These are phyloP conservation scores for Leptocoma aspasia DNA, from an alignment of 2,113 vertebrate genomes.

Conservation along the genomic window DNA sequence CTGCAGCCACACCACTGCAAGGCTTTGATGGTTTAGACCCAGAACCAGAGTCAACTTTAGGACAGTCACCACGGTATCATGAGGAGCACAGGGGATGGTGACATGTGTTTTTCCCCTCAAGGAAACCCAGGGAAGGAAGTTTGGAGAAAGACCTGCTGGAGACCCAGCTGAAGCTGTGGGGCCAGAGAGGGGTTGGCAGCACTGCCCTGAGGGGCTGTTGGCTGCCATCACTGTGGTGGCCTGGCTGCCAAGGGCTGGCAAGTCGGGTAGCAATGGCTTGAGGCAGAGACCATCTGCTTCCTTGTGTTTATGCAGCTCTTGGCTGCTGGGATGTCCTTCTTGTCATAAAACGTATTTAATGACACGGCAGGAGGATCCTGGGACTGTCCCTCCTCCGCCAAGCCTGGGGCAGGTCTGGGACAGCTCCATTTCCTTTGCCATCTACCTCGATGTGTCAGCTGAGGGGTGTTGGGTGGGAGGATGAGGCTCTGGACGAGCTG, in stretches of 20 bases:
- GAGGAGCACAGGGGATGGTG: not conserved
- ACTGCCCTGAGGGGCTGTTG: not conserved
- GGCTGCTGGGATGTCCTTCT: not conserved
- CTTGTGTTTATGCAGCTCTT: not conserved
- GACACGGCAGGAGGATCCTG: not conserved
- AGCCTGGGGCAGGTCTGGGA: not conserved
- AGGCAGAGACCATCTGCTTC: slow-evolving; percentile 16
- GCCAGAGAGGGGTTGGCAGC: not conserved
- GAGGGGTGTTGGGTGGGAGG: not conserved
- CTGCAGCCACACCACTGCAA: not conserved
- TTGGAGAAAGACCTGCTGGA: not conserved
- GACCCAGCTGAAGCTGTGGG: not conserved
- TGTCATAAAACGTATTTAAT: not conserved
- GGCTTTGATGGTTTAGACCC: not conserved
- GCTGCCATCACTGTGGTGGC: not conserved
- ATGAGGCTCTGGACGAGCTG: not conserved
- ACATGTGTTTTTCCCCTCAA: not conserved
- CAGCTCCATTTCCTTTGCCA: not conserved
- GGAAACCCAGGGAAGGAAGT: not conserved
- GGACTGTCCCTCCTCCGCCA: not conserved
- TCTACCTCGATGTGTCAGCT: not conserved
- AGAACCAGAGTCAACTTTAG: not conserved
- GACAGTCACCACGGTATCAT: rapidly evolving
- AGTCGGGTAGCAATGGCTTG: not conserved
- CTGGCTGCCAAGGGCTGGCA: not conserved